Percentiles rank a stretch among this genome's conserved stretches.
Evolutionary conservation across 2,888 invertebrate species (phyloP).

Genomic region (Euzetes globulus): DNA sequence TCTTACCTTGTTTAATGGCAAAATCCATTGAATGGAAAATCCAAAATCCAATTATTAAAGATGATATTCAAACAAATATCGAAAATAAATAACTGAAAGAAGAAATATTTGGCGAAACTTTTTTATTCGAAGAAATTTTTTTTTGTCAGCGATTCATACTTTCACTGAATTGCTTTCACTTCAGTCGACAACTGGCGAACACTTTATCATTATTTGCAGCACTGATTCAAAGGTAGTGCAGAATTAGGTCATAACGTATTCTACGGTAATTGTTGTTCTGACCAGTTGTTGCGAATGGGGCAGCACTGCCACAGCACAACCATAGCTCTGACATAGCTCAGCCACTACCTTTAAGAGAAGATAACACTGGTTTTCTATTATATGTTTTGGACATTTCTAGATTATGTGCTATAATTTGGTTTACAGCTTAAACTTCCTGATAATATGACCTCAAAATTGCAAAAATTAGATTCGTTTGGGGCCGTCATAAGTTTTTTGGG

Average conservation of each 20-base stretch:
- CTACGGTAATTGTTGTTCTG: constrained; percentile 28
- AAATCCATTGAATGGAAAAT: constrained; percentile 9
- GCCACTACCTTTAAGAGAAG: background rate
- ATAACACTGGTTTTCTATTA: constrained; percentile 13
- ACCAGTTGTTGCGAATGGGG: constrained; percentile 16
- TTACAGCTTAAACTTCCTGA: constrained; percentile 21
- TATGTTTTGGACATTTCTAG: constrained; percentile 25
- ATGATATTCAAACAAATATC: background rate
- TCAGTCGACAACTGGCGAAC: constrained; percentile 16
- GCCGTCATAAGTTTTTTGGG: background rate
- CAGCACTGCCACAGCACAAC: background rate
- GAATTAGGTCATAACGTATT: constrained; percentile 23
- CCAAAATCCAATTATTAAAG: background rate
- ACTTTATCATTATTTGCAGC: constrained; percentile 10
- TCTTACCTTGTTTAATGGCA: background rate
- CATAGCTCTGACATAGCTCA: background rate
- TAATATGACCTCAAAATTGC: constrained; percentile 18
- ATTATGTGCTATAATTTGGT: constrained; percentile 12
- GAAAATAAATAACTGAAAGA: background rate
- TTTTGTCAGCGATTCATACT: background rate
- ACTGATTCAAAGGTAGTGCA: constrained; percentile 12
- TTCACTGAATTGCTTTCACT: background rate
- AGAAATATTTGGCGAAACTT: background rate
- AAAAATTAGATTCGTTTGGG: constrained; percentile 1
- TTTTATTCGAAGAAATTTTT: background rate